phyloP scores from a whole-genome alignment of 2,797 vertebrate species.

The Podarcis lilfordi region DNA sequence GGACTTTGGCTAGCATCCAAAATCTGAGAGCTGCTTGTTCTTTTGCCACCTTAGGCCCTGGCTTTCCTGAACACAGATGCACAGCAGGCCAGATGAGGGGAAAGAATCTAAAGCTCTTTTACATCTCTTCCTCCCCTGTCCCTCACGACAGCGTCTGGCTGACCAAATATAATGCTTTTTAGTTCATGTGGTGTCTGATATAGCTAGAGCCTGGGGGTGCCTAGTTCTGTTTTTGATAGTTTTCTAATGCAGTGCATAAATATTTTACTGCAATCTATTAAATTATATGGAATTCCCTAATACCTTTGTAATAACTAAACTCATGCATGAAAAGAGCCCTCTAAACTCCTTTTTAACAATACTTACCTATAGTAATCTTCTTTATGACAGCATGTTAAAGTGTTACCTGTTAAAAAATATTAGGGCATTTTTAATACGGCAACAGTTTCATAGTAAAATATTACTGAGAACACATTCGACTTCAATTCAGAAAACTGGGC shows the following conservation, averaged over 20 bases:
- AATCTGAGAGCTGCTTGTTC: not conserved
- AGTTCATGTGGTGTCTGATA: conserved; percentile 3
- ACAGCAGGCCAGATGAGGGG: not conserved
- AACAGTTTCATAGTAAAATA: conserved; percentile 58
- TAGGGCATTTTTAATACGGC: conserved; percentile 34
- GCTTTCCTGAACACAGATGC: not conserved
- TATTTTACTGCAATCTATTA: conserved; percentile 66
- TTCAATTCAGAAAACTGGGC: not conserved
- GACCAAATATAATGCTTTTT: not conserved
- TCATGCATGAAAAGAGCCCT: conserved; percentile 65
- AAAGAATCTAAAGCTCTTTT: not conserved
- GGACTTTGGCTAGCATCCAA: not conserved
- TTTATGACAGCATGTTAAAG: conserved; percentile 55
- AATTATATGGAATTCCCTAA: conserved; percentile 68
- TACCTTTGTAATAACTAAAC: conserved; percentile 69
- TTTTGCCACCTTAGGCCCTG: not conserved
- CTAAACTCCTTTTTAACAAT: conserved; percentile 64
- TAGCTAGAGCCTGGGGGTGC: not conserved
- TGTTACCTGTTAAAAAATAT: conserved; percentile 63
- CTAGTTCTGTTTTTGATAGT: accelerated
- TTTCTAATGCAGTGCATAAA: conserved; percentile 33
- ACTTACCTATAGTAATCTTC: conserved; percentile 66
- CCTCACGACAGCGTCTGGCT: not conserved
- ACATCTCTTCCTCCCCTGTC: not conserved
- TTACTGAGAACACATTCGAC: conserved; percentile 21